Conservation (phyloP, 2,113 vertebrate species). For the Bombycilla garrulus region DNA sequence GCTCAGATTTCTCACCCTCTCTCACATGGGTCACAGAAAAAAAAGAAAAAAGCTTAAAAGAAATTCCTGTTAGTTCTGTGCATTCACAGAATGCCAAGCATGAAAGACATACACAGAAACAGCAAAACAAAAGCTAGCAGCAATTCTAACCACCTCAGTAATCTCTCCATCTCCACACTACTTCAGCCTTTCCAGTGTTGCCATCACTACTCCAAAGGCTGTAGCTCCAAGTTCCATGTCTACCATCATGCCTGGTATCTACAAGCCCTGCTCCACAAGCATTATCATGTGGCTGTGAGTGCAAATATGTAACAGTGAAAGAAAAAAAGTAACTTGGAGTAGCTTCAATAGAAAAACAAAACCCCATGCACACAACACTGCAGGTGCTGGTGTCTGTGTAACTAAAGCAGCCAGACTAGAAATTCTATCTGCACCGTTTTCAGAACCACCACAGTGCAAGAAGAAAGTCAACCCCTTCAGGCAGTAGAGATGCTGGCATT, state of each 20-base stretch:
- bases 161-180: background rate
- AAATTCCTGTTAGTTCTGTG: background rate
- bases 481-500: background rate
- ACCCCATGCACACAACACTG: fast-evolving
- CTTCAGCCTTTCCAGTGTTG: background rate
- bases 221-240: background rate
- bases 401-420: background rate
- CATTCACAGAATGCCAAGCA: background rate
- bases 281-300: background rate
- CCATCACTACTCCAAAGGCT: background rate
- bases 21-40: background rate
- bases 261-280: background rate
- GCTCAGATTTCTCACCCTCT: background rate
- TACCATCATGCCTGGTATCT: fast-evolving
- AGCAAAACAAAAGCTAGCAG: background rate
- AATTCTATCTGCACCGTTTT: fast-evolving
- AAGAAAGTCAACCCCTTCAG: fast-evolving
- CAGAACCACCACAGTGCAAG: fast-evolving
- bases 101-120: background rate
- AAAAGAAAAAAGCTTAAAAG: background rate
- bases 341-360: background rate
- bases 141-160: background rate
- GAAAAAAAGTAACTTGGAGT: background rate
- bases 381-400: fast-evolving
- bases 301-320: background rate